A percentile compares a stretch with the other conserved stretches of the same genome.
Conservation (phyloP, 2,113 vertebrate species). For the Anser brachyrhynchus region DNA sequence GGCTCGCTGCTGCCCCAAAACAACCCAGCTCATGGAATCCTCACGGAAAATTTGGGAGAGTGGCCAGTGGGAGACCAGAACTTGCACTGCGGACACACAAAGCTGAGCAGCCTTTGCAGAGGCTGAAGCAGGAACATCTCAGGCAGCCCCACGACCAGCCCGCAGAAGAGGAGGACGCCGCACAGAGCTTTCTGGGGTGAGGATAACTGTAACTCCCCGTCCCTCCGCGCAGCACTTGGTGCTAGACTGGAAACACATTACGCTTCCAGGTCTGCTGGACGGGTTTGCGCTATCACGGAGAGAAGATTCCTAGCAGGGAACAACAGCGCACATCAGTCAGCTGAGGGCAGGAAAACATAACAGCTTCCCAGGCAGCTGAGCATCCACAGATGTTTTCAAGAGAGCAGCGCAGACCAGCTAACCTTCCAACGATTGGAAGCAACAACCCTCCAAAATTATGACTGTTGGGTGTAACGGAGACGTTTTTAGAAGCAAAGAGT, state of each 20-base stretch:
- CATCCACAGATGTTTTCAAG: not conserved
- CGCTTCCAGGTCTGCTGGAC: not conserved
- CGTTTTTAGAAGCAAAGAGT: not conserved
- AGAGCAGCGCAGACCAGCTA: not conserved
- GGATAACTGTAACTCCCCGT: not conserved
- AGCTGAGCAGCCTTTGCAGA: not conserved
- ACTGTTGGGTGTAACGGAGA: not conserved
- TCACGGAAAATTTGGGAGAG: not conserved
- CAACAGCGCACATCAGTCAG: not conserved
- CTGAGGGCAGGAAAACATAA: not conserved
- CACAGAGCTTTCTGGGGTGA: not conserved
- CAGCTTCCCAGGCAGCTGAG: not conserved
- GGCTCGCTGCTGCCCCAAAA: not conserved
- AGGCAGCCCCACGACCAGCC: accelerated
- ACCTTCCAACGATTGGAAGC: not conserved
- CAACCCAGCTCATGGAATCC: accelerated
- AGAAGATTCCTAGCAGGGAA: not conserved
- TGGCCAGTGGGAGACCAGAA: too few relatives aligned
- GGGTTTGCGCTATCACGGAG: not conserved
- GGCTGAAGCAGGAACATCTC: not conserved
- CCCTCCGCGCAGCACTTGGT: not conserved
- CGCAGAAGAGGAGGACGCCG: not conserved
- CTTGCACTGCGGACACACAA: not conserved
- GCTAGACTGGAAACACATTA: accelerated
- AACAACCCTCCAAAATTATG: not conserved